A percentile compares a stretch with the other conserved stretches of the same genome.
Evolutionary conservation across 92 coral and sea anemone genomes (phyloP).

Genomic region (Phenganax stokvisi): DNA sequence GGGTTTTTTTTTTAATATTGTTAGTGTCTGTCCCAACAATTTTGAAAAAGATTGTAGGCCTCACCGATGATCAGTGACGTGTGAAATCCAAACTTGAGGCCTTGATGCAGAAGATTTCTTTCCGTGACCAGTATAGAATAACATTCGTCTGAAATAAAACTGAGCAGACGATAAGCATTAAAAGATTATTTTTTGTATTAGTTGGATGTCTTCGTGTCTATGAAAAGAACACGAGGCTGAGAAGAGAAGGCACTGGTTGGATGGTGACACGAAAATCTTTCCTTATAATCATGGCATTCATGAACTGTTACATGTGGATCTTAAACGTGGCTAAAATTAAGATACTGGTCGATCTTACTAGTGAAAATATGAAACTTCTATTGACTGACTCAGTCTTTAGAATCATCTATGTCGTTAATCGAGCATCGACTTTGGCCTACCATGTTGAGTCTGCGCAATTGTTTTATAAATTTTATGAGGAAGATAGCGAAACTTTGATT

Average conservation of each 20-base stretch:
- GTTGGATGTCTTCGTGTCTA: slow-evolving; percentile 53
- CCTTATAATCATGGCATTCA: slow-evolving; percentile 48
- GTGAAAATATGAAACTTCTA: slow-evolving; percentile 45
- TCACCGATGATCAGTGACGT: no score
- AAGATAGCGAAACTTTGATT: slow-evolving; percentile 41
- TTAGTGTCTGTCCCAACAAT: no score
- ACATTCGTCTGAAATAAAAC: background rate
- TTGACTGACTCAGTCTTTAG: slow-evolving; percentile 39
- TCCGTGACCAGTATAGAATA: background rate
- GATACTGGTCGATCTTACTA: slow-evolving; percentile 45
- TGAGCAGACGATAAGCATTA: background rate
- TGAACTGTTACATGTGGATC: slow-evolving; percentile 57
- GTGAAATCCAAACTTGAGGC: no score
- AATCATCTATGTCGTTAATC: slow-evolving; percentile 51
- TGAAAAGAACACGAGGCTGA: slow-evolving; percentile 45
- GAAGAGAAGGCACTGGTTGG: slow-evolving; percentile 55
- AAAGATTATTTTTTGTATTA: background rate
- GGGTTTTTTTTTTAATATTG: no score
- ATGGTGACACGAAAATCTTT: slow-evolving; percentile 49
- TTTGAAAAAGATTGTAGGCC: no score
- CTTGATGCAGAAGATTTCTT: no score
- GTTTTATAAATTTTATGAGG: slow-evolving; percentile 52
- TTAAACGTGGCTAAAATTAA: slow-evolving; percentile 44
- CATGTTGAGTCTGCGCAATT: slow-evolving; percentile 58
- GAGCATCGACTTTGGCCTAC: slow-evolving; percentile 56